phyloP scores from a whole-genome alignment of 2,113 vertebrate species.

The Anhinga rufa region DNA sequence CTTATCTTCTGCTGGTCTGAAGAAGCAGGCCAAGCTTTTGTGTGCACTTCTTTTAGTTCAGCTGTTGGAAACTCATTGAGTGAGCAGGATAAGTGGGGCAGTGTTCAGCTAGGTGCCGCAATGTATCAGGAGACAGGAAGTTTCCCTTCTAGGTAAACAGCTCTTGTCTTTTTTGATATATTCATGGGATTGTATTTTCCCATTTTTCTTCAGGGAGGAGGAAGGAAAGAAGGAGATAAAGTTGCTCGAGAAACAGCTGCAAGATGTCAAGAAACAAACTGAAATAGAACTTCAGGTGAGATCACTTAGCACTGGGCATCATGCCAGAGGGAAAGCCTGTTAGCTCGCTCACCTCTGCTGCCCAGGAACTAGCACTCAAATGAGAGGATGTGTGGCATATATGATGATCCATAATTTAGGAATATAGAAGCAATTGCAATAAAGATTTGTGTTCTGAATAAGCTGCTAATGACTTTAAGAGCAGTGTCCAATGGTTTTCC shows the following conservation, averaged over 20 bases:
- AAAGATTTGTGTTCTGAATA: background rate
- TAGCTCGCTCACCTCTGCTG: background rate
- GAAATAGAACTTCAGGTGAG: constrained; percentile 77
- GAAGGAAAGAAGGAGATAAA: constrained; percentile 71
- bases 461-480: background rate
- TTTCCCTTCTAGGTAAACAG: background rate
- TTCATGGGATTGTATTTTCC: background rate
- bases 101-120: background rate
- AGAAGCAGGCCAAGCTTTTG: background rate
- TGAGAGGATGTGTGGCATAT: background rate
- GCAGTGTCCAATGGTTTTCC: background rate
- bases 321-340: background rate
- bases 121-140: background rate
- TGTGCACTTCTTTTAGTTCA: background rate
- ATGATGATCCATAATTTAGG: background rate
- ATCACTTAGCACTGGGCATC: background rate
- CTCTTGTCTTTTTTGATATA: background rate
- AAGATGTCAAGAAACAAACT: constrained; percentile 73
- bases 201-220: constrained; percentile 72
- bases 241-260: constrained; percentile 75
- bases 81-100: background rate
- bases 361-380: background rate
- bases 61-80: background rate
- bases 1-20: background rate
- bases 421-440: background rate